Base-by-base conservation (phyloP, 2,113 vertebrate species). In the Meles meles region DNA sequence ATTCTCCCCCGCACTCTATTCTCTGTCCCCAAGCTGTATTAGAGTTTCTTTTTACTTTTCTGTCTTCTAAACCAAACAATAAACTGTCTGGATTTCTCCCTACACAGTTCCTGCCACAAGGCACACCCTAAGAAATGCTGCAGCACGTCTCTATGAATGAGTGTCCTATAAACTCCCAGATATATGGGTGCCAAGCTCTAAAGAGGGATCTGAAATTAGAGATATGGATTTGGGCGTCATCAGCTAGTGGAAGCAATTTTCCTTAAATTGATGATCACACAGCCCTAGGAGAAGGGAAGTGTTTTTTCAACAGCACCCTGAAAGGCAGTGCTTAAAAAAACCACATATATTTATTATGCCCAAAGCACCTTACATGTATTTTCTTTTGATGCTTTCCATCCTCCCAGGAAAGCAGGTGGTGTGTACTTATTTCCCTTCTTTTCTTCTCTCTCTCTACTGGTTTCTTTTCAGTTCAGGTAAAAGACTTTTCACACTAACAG, bases 131-230 rank as follows among this genome's bases (percentile, higher is more conserved):
- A 11, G 23, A 89, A 93, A 79, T 44, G 63, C n/a, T 52, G 31
- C 15, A 5, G 49, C 63, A 31, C 44, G 6, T 52, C 84, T 31
- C 0, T 49, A 27, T 91, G 61, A 96, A 84, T 80, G 31, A 63
- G n/a, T 65, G 47, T n/a, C 39, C 80, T 93, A 17, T 63, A 86
- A 93, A 81, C 34, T 23, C 23, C 13, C 71, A 49, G 74, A 81
- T 57, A 71, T 42, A 81, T 49, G 25, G 21, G 21, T 42, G 29
- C 76, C 44, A 74, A 37, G 20, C 37, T 91, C 29, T 29, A 80
- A 87, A 86, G 37, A 90, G 39, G 69, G 34, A 79, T 88, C 55
- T 82, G 94, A 93, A 97, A 77, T 94, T 88, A 93, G 83, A 97
- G 49, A 7, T 80, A 65, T 34, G 57, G 87, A 95, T 93, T 94